Evolutionary conservation across 2,797 vertebrate species (phyloP).

Genomic region (Anomalospiza imberbis): DNA sequence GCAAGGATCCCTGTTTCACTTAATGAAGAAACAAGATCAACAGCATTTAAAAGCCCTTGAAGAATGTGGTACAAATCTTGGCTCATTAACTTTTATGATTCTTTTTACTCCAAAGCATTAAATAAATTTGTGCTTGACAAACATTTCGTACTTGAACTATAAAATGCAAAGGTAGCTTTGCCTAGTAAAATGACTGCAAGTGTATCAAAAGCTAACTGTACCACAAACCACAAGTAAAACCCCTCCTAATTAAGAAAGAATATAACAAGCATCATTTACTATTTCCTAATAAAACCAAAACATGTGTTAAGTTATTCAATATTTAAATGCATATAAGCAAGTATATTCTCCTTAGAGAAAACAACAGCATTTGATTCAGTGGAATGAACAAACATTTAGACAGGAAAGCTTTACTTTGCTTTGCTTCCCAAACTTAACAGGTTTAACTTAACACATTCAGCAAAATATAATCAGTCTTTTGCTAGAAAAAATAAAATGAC

Average conservation of each 20-base stretch:
- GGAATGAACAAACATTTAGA: slow-evolving; percentile 21
- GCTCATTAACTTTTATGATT: not conserved
- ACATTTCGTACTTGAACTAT: not conserved
- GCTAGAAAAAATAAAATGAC: not conserved
- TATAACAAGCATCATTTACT: not conserved
- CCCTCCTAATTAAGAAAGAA: not conserved
- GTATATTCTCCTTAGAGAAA: not conserved
- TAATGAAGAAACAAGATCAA: not conserved
- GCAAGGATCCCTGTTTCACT: not conserved
- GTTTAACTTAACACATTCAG: slow-evolving; percentile 3
- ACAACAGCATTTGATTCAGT: not conserved
- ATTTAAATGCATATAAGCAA: not conserved
- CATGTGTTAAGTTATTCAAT: not conserved
- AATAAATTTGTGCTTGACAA: not conserved
- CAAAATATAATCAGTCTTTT: not conserved
- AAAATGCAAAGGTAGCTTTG: not conserved
- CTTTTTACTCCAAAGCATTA: not conserved
- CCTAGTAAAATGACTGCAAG: not conserved
- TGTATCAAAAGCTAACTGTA: not conserved
- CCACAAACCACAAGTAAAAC: not conserved
- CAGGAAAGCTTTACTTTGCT: not conserved
- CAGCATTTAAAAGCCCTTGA: not conserved
- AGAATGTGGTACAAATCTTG: not conserved
- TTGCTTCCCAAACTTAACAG: not conserved
- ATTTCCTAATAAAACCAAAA: slow-evolving; percentile 21